Percentiles rank a stretch among this genome's conserved stretches.
Conservation (phyloP, 2,888 invertebrate species). For the Mystacides longicornis region DNA sequence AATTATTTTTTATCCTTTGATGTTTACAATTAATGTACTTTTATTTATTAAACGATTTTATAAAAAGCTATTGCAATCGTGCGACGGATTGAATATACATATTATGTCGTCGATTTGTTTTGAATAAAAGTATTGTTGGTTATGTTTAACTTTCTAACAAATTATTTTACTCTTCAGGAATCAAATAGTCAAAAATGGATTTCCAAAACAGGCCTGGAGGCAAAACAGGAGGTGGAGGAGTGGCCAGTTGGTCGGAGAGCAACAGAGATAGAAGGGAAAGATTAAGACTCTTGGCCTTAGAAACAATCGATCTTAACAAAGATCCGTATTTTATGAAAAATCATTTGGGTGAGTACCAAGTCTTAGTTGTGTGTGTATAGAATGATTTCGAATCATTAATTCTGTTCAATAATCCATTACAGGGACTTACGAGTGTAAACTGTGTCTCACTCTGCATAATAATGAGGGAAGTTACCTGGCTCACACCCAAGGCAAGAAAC, state of each 20-base stretch:
- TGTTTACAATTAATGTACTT: too few species aligned
- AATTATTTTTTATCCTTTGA: too few species aligned
- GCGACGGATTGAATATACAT: too few species aligned
- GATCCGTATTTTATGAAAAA: conserved; percentile 99
- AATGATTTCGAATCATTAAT: too few species aligned
- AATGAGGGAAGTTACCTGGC: conserved; percentile 99
- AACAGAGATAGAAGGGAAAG: conserved; percentile 95
- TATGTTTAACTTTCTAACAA: too few species aligned
- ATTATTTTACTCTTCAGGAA: too few species aligned
- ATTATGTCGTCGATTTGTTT: too few species aligned
- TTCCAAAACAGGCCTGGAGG: conserved; percentile 98
- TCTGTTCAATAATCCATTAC: conserved; percentile 29
- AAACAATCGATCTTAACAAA: conserved; percentile 97
- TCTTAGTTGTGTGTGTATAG: too few species aligned
- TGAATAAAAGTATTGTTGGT: too few species aligned
- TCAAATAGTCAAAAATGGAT: conserved; percentile 72
- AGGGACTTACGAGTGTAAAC: conserved; percentile 96
- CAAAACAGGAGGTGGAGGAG: conserved; percentile 98
- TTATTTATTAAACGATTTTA: too few species aligned
- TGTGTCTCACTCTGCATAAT: conserved; percentile 96
- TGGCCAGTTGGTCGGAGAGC: conserved; percentile 97
- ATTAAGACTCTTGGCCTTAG: conserved; percentile 89
- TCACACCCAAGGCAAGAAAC: conserved; percentile 99
- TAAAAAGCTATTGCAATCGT: too few species aligned
- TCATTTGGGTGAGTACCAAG: conserved; percentile 84